Conservation (phyloP, 2,113 vertebrate species). For the Apus apus region DNA sequence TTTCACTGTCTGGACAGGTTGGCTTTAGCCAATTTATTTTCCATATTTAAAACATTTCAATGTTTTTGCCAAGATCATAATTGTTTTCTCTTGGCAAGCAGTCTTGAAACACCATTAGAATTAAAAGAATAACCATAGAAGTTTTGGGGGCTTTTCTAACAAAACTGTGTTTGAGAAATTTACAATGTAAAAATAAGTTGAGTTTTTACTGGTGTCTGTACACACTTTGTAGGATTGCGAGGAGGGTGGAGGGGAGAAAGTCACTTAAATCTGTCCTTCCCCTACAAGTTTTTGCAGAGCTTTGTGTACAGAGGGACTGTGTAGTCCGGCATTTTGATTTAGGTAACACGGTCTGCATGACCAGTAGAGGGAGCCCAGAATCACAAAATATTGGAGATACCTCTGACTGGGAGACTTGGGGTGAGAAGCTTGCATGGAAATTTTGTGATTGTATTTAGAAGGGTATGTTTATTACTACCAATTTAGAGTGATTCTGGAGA, state of each 20-base stretch:
- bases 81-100: not conserved
- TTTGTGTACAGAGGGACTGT: not conserved
- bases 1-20: not conserved
- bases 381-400: not conserved
- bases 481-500: not conserved
- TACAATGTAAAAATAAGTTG: not conserved
- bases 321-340: not conserved
- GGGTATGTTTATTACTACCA: not conserved
- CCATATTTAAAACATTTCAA: not conserved
- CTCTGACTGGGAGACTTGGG: not conserved
- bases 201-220: not conserved
- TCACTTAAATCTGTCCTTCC: not conserved
- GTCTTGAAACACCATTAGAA: not conserved
- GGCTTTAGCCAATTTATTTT: conserved; percentile 7
- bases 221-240: not conserved
- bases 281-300: not conserved
- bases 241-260: not conserved
- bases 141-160: not conserved
- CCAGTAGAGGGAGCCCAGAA: conserved; percentile 67
- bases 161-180: not conserved
- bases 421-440: not conserved
- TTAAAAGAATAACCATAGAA: not conserved
- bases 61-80: not conserved
- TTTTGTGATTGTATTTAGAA: not conserved
- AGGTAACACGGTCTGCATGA: not conserved